These are phyloP conservation scores for Cheumatopsyche charites DNA, from an alignment of 1,140 invertebrate genomes.

Conservation along the genomic window DNA sequence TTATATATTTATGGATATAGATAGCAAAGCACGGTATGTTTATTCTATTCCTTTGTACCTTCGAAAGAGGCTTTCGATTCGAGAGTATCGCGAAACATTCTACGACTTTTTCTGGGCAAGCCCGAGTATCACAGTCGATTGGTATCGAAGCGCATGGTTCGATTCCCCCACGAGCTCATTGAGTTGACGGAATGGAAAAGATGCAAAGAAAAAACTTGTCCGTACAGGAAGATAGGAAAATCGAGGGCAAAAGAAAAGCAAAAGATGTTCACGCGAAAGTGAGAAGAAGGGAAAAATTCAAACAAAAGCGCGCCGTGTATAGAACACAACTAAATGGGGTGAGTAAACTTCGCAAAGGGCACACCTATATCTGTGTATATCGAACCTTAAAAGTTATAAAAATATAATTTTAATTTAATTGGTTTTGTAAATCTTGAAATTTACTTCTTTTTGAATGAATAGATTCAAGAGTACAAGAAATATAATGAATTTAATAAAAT, in stretches of 20 bases:
- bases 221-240: conserved; percentile 29
- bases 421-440: no score
- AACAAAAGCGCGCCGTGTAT: conserved; percentile 25
- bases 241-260: conserved; percentile 26
- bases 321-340: background rate
- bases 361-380: background rate
- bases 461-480: no score
- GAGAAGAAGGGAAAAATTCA: conserved; percentile 31
- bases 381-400: no score
- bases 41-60: background rate
- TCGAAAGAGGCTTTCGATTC: background rate
- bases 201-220: conserved; percentile 31
- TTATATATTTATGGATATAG: no score
- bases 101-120: background rate
- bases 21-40: background rate
- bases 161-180: conserved; percentile 44
- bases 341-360: background rate
- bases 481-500: no score
- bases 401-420: no score
- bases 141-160: conserved; percentile 43
- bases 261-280: conserved; percentile 22
- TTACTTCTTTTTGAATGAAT: no score
- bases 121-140: conserved; percentile 37
- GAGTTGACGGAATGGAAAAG: conserved; percentile 43
- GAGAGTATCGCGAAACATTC: background rate